These are phyloP conservation scores for Phyto melanocephala DNA, from an alignment of 2,888 invertebrate species.

Conservation along the genomic window DNA sequence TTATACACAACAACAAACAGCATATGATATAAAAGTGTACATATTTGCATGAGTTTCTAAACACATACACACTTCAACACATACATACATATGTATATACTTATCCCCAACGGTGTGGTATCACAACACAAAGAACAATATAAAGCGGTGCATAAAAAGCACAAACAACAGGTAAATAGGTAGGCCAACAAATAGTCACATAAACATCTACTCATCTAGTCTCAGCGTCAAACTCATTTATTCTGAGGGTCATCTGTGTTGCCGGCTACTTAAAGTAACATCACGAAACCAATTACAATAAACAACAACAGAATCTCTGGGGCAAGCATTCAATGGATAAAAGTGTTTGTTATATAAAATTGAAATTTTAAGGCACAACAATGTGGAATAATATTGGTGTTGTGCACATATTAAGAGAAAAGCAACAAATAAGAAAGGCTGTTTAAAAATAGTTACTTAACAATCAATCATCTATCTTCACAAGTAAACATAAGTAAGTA, in stretches of 20 bases:
- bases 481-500: neutral
- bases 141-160: neutral
- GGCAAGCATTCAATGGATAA: neutral
- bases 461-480: neutral
- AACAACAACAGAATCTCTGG: neutral
- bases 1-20: neutral
- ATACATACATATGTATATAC: neutral
- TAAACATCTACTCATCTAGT: neutral
- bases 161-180: neutral
- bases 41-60: neutral
- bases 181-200: neutral
- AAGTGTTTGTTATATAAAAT: neutral
- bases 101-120: neutral
- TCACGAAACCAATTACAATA: slow-evolving; percentile 24
- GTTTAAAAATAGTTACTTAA: neutral
- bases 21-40: neutral
- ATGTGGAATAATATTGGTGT: neutral
- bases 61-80: neutral
- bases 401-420: neutral
- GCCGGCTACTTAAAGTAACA: slow-evolving; percentile 8
- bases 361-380: neutral
- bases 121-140: no score
- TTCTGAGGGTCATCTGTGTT: neutral
- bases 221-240: neutral
- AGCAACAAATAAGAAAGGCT: neutral